A percentile compares a stretch with the other conserved stretches of the same genome.
Conservation (phyloP, 1,140 invertebrate species). For the Riptortus pedestris region DNA sequence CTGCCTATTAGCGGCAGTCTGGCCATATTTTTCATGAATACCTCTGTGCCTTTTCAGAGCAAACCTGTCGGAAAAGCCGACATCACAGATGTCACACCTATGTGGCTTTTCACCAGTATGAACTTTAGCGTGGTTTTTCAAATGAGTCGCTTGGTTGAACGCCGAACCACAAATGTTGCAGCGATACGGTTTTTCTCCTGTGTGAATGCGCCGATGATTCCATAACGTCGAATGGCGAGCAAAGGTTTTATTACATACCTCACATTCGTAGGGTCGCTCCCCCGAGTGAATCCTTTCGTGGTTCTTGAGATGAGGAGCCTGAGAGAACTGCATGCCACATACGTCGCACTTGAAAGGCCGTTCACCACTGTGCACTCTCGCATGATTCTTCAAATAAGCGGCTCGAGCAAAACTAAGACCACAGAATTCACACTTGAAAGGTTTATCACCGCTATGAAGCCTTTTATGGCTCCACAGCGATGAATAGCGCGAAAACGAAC, state of each 20-base stretch:
- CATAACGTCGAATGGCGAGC: conserved; percentile 74
- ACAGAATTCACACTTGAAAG: conserved; percentile 85
- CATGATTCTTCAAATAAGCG: conserved; percentile 84
- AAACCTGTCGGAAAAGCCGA: conserved; percentile 74
- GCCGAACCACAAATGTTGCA: conserved; percentile 74
- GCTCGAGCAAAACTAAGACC: conserved; percentile 85
- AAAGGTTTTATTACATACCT: conserved; percentile 83
- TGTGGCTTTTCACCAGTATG: conserved; percentile 39
- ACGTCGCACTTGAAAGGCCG: conserved; percentile 79
- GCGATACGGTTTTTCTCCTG: conserved; percentile 78
- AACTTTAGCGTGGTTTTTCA: conserved; percentile 70
- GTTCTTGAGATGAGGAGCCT: conserved; percentile 78
- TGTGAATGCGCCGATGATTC: conserved; percentile 90
- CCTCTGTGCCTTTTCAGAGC: conserved; percentile 63
- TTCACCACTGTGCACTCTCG: conserved; percentile 65
- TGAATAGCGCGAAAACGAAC: conserved; percentile 48
- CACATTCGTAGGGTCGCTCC: conserved; percentile 82
- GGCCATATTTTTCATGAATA: conserved; percentile 67
- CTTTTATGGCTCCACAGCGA: conserved; percentile 77
- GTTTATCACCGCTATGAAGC: conserved; percentile 75
- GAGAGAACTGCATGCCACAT: conserved; percentile 80
- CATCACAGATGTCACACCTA: conserved; percentile 69
- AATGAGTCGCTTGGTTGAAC: conserved; percentile 76
- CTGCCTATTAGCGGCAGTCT: conserved; percentile 38
- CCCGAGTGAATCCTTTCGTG: conserved; percentile 85